Base-by-base conservation (phyloP, 1,140 invertebrate genomes). In the Tetramorium parvispinum region DNA sequence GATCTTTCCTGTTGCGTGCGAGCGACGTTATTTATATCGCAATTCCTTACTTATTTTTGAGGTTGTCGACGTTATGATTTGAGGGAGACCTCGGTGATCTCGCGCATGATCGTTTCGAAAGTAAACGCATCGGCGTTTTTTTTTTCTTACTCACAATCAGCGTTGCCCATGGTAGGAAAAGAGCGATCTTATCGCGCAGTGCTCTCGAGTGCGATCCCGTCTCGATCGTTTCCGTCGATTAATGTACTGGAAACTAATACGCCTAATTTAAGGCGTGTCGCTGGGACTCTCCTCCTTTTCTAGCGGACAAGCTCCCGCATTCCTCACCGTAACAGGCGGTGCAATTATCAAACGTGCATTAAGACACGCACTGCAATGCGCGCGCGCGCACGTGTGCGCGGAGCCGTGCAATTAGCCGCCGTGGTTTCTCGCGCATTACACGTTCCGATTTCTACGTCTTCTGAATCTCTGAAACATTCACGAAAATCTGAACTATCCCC, bases 191-290 rank as follows among this genome's bases (percentile, higher is more conserved):
- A 78, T 76, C 85, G 24, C 10, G 10, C 37, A 4, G 37, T 4
- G 61, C 40, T 21, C 37, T 63, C 75, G 61, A n/a, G 61, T 70
- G 40, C 18, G 68, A 63, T 86, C 81, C 59, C 61, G 89, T 63
- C 57, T 91, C 76, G 71, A 91, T 91, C 40, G 87, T 91, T 91
- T 91, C 89, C 89, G 89, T 78, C 85, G 87, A 89, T 91, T 91
- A 91, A 91, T 91, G 90, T 91, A 91, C 83, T 88, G 90, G 89
- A 91, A 91, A 91, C 87, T 85, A 55, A 87, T 53, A 59, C 63
- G 63, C 76, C 86, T 90, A 86, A 87, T 88, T 59, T 78, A 90
- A 88, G 89, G 89, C 77, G 89, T 90, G 89, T 86, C 89, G 57
- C 2, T 63, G 49, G 37, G 27, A 21, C 51, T 70, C 43, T 51